A percentile compares a stretch with the other conserved stretches of the same genome.
phyloP scores from a whole-genome alignment of 2,888 invertebrate genomes.

The Choreutis nemorana region DNA sequence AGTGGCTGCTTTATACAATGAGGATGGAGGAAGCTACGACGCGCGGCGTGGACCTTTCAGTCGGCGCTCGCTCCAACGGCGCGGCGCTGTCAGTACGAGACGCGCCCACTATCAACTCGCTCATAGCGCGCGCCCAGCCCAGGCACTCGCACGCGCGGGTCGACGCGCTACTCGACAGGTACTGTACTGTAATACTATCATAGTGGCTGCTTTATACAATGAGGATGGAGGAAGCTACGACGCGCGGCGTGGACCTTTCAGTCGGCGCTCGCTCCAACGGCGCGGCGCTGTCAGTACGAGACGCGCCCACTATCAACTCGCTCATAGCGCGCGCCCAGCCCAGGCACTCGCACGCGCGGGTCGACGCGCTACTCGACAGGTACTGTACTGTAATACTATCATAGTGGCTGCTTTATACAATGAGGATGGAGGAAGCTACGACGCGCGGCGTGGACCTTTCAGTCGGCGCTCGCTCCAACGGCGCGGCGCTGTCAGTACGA shows the following conservation, averaged over 20 bases:
- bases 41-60: constrained; percentile 51
- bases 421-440: constrained; percentile 45
- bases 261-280: neutral
- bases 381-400: constrained; percentile 50
- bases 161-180: constrained; percentile 33
- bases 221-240: constrained; percentile 48
- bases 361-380: constrained; percentile 58
- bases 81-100: constrained; percentile 69
- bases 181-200: too few species aligned
- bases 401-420: constrained; percentile 46
- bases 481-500: constrained; percentile 63
- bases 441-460: constrained; percentile 58
- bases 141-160: constrained; percentile 42
- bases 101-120: constrained; percentile 71
- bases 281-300: constrained; percentile 21
- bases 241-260: constrained; percentile 27
- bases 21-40: too few species aligned
- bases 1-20: too few species aligned
- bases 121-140: constrained; percentile 43
- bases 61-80: constrained; percentile 35
- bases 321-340: constrained; percentile 6
- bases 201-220: too few species aligned
- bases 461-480: constrained; percentile 38
- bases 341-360: constrained; percentile 31
- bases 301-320: constrained; percentile 24